phyloP scores from a whole-genome alignment of 2,888 invertebrate species.

The Ichneumoninae sp. region DNA sequence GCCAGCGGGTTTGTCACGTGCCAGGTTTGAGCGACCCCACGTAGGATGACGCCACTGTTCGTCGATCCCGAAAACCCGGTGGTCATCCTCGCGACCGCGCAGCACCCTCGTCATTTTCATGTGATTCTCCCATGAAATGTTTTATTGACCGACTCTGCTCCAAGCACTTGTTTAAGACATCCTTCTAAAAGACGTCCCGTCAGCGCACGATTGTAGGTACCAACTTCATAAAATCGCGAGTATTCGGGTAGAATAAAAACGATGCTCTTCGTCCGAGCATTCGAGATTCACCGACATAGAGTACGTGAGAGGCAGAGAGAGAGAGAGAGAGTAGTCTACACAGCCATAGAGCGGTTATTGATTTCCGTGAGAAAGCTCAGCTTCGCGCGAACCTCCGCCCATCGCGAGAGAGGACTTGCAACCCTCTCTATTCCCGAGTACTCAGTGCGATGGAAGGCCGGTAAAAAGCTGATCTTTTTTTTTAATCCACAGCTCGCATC shows the following conservation, averaged over 20 bases:
- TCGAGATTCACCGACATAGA: slow-evolving; percentile 21
- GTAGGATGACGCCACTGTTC: slow-evolving; percentile 81
- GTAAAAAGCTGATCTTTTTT: slow-evolving; percentile 59
- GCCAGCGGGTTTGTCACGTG: slow-evolving; percentile 47
- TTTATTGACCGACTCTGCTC: slow-evolving; percentile 41
- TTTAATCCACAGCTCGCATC: slow-evolving; percentile 44
- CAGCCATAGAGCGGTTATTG: slow-evolving; percentile 79
- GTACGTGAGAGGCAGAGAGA: slow-evolving; percentile 34
- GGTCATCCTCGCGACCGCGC: not conserved
- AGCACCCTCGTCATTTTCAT: slow-evolving; percentile 31
- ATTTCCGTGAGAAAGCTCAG: slow-evolving; percentile 79
- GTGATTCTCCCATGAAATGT: slow-evolving; percentile 38
- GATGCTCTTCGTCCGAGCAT: slow-evolving; percentile 3
- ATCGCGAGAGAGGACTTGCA: slow-evolving; percentile 60
- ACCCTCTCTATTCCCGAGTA: slow-evolving; percentile 60
- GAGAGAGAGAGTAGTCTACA: slow-evolving; percentile 60
- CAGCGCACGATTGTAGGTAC: slow-evolving; percentile 18
- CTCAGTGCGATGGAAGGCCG: slow-evolving; percentile 40
- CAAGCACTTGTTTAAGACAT: slow-evolving; percentile 10
- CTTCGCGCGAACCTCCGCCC: slow-evolving; percentile 75
- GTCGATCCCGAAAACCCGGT: slow-evolving; percentile 10
- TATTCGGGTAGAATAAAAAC: slow-evolving; percentile 13
- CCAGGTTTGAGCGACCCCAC: slow-evolving; percentile 77
- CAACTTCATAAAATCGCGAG: slow-evolving; percentile 12
- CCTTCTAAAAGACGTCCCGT: slow-evolving; percentile 15